These are phyloP conservation scores for Carassius carassius DNA, from an alignment of 2,113 vertebrate species.

Conservation along the genomic window DNA sequence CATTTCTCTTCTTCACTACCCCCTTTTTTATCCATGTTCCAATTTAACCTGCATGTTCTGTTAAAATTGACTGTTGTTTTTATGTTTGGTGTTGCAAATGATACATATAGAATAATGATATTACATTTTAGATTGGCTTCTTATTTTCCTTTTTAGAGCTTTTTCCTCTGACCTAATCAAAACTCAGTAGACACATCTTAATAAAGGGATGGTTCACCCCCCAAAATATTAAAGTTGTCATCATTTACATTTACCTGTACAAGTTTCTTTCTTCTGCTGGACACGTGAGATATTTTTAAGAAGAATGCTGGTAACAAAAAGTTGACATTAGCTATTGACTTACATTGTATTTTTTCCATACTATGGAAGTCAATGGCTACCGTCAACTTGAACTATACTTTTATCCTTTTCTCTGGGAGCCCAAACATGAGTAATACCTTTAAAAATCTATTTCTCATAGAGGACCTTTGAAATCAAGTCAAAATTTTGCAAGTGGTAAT, in stretches of 20 bases:
- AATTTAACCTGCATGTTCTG: background rate
- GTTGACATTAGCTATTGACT: background rate
- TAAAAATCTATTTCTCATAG: background rate
- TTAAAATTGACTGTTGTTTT: background rate
- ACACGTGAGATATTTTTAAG: background rate
- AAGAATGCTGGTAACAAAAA: background rate
- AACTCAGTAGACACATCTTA: background rate
- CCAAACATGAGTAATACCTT: background rate
- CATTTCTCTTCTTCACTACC: conserved; percentile 25
- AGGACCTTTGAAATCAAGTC: background rate
- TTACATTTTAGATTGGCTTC: background rate
- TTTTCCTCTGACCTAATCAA: background rate
- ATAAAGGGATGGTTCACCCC: background rate
- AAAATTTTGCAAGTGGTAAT: background rate
- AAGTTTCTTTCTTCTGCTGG: background rate
- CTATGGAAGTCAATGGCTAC: background rate
- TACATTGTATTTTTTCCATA: background rate
- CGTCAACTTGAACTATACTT: background rate
- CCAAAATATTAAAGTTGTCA: background rate
- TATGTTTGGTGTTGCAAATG: background rate
- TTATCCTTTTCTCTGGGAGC: background rate
- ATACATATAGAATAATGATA: background rate
- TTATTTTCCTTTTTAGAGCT: background rate
- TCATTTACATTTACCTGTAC: background rate
- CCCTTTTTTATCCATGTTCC: conserved; percentile 11